Conservation (phyloP, 2,797 vertebrate genomes). For the Thamnophis elegans region DNA sequence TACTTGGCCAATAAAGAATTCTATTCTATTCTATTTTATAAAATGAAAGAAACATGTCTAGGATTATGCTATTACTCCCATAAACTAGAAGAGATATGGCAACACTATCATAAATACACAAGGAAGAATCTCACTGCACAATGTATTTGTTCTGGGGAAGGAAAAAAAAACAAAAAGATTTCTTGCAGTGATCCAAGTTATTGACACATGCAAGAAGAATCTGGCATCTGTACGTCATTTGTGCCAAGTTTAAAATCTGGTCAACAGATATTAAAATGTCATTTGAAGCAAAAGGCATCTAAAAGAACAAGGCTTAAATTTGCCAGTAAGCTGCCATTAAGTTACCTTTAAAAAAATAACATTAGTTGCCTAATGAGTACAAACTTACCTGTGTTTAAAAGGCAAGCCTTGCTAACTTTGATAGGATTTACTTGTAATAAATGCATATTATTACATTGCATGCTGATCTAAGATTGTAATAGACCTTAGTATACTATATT, state of each 20-base stretch:
- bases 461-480: neutral
- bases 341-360: neutral
- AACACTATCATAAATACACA: neutral
- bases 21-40: too few species aligned
- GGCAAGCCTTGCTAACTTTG: neutral
- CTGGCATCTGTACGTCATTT: neutral
- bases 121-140: neutral
- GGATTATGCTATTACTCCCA: neutral
- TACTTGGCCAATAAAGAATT: too few species aligned
- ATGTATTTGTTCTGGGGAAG: neutral
- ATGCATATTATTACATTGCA: neutral
- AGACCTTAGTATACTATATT: neutral
- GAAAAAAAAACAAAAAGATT: neutral
- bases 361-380: neutral
- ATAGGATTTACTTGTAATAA: neutral
- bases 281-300: neutral
- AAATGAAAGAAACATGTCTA: neutral
- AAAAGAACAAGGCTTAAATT: neutral
- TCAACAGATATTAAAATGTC: neutral
- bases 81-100: neutral
- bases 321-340: neutral
- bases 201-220: neutral
- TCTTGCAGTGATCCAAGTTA: neutral
- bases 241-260: neutral
- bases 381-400: neutral